Evolutionary conservation across 2,113 vertebrate species (phyloP).

Genomic region (Cariama cristata): DNA sequence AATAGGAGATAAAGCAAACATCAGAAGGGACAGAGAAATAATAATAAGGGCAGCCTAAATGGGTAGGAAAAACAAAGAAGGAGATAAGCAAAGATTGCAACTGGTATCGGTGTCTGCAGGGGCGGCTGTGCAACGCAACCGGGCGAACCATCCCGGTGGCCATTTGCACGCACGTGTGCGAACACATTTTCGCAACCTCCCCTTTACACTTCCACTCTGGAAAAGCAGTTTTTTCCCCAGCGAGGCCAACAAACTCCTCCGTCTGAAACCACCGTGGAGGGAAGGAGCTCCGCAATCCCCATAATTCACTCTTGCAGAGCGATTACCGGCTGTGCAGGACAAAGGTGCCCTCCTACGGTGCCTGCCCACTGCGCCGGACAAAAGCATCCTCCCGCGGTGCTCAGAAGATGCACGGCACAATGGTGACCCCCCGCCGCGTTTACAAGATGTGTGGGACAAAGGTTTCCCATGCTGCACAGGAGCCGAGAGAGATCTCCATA

Average conservation of each 20-base stretch:
- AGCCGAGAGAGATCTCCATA: background rate
- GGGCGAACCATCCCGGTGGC: accelerated
- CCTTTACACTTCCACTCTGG: background rate
- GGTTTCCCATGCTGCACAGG: slow-evolving; percentile 12
- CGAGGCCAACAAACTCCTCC: accelerated
- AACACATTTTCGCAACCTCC: accelerated
- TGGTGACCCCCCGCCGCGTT: background rate
- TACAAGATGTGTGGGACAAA: slow-evolving; percentile 59
- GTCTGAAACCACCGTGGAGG: accelerated
- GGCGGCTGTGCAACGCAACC: accelerated
- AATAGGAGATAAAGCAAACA: background rate
- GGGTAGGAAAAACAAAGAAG: background rate
- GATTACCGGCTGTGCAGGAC: background rate
- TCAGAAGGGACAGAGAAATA: background rate
- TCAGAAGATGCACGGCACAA: slow-evolving; percentile 34
- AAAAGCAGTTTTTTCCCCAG: background rate
- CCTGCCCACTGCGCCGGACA: slow-evolving; percentile 7
- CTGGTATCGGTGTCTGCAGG: background rate
- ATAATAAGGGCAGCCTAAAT: background rate
- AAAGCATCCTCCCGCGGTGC: slow-evolving; percentile 10
- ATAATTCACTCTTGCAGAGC: background rate
- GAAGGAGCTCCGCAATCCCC: background rate
- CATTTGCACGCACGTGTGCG: accelerated
- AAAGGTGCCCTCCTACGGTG: slow-evolving; percentile 23
- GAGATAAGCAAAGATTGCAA: background rate